Evolutionary conservation across 35 echinoderm and acorn worm species (phyloP).

Genomic region (Chiridota heheva): DNA sequence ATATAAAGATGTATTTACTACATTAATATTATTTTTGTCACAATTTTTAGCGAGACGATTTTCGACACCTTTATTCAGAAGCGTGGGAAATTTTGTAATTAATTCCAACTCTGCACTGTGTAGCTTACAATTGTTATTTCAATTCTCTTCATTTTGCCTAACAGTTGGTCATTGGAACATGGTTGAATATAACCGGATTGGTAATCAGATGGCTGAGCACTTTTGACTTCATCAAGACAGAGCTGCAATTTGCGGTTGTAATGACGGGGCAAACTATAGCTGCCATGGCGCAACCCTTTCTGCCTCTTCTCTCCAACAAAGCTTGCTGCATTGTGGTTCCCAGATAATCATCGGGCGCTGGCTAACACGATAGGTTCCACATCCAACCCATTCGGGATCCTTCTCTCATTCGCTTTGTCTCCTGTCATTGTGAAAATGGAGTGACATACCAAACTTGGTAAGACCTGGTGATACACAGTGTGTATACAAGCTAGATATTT

Average conservation of each 20-base stretch:
- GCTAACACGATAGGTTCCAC: slow-evolving; percentile 87
- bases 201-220: slow-evolving; percentile 61
- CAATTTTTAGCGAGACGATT: too few relatives aligned
- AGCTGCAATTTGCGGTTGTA: slow-evolving; percentile 28
- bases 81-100: too few relatives aligned
- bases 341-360: slow-evolving; percentile 74
- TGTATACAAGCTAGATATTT: neutral
- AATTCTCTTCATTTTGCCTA: too few relatives aligned
- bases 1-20: too few relatives aligned
- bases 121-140: too few relatives aligned
- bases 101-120: too few relatives aligned
- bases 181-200: slow-evolving; percentile 68
- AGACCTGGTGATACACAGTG: neutral
- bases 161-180: slow-evolving; percentile 73
- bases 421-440: slow-evolving; percentile 38
- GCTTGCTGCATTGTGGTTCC: slow-evolving; percentile 89
- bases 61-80: too few relatives aligned
- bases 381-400: slow-evolving; percentile 83
- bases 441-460: slow-evolving; percentile 72
- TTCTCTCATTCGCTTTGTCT: slow-evolving; percentile 57
- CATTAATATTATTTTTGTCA: too few relatives aligned
- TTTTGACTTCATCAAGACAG: slow-evolving; percentile 22
- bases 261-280: slow-evolving; percentile 63
- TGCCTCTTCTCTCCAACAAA: slow-evolving; percentile 86
- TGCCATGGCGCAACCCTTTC: slow-evolving; percentile 76